A percentile compares a stretch with the other conserved stretches of the same genome.
phyloP scores from a whole-genome alignment of 2,888 invertebrate genomes.

The Ethmia dodecea region DNA sequence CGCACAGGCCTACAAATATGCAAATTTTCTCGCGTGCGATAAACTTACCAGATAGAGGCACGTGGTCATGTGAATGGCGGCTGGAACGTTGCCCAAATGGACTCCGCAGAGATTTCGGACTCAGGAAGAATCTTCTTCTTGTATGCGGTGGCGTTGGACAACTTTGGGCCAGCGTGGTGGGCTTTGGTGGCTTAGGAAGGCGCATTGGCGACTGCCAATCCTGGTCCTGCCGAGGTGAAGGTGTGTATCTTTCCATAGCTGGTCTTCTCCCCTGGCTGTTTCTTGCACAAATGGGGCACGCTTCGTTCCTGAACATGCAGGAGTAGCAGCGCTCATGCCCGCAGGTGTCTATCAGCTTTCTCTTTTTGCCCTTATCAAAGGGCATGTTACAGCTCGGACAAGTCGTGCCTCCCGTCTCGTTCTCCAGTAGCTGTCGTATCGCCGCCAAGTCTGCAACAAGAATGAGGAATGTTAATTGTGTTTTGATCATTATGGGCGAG shows the following conservation, averaged over 20 bases:
- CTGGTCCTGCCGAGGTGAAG: slow-evolving; percentile 60
- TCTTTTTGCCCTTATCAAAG: slow-evolving; percentile 97
- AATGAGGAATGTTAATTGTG: slow-evolving; percentile 18
- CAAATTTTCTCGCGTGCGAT: slow-evolving; percentile 27
- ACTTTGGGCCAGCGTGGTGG: slow-evolving; percentile 79
- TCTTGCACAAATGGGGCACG: slow-evolving; percentile 89
- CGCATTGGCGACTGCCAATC: slow-evolving; percentile 76
- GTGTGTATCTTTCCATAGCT: slow-evolving; percentile 65
- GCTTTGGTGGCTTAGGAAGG: slow-evolving; percentile 79
- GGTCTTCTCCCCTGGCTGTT: slow-evolving; percentile 57
- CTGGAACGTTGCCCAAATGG: slow-evolving; percentile 81
- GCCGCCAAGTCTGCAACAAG: slow-evolving; percentile 87
- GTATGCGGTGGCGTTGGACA: slow-evolving; percentile 89
- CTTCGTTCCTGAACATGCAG: slow-evolving; percentile 95
- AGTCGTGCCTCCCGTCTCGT: slow-evolving; percentile 82
- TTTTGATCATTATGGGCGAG: slow-evolving; percentile 21
- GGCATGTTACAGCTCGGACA: slow-evolving; percentile 95
- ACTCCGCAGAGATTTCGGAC: slow-evolving; percentile 87
- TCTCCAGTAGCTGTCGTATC: slow-evolving; percentile 87
- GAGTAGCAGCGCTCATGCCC: slow-evolving; percentile 97
- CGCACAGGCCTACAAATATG: slow-evolving; percentile 43
- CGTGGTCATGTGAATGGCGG: slow-evolving; percentile 76
- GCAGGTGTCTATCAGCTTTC: slow-evolving; percentile 95
- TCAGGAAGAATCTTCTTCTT: slow-evolving; percentile 88
- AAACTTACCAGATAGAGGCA: slow-evolving; percentile 83